phyloP scores from a whole-genome alignment of 1,140 invertebrate species.

The Drosophila ohnishii region DNA sequence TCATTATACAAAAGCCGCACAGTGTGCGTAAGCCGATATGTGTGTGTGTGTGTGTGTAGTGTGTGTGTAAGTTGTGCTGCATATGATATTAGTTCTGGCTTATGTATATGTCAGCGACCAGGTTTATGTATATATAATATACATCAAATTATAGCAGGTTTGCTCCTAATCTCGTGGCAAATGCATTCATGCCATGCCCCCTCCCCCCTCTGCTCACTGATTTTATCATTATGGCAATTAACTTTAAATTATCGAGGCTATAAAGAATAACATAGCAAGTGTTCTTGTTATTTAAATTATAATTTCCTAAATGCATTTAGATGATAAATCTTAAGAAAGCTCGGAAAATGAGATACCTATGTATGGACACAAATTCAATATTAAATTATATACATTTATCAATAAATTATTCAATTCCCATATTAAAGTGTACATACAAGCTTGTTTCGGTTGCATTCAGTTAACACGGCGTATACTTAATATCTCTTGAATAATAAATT shows the following conservation, averaged over 20 bases:
- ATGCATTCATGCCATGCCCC: background rate
- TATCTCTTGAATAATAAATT: constrained; percentile 3
- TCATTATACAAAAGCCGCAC: constrained; percentile 37
- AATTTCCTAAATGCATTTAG: background rate
- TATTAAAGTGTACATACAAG: background rate
- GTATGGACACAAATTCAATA: background rate
- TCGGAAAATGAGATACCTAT: background rate
- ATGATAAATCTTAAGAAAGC: background rate
- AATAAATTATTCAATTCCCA: background rate
- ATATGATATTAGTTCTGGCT: constrained; percentile 53
- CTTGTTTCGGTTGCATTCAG: background rate
- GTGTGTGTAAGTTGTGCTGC: constrained; percentile 16
- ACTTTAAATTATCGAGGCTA: constrained; percentile 3
- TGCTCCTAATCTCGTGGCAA: constrained; percentile 33
- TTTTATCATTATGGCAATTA: constrained; percentile 1
- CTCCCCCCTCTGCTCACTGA: background rate
- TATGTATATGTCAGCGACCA: constrained; percentile 3
- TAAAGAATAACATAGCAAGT: background rate
- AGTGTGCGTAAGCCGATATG: constrained; percentile 7
- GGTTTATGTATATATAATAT: constrained; percentile 17
- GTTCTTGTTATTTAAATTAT: background rate
- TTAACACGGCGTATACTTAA: constrained; percentile 25
- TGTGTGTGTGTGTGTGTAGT: constrained; percentile 5
- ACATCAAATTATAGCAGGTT: constrained; percentile 18
- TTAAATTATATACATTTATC: background rate